These are phyloP conservation scores for Melanotaenia parkinsoni DNA, from an alignment of 2,797 vertebrate genomes.

Conservation along the genomic window DNA sequence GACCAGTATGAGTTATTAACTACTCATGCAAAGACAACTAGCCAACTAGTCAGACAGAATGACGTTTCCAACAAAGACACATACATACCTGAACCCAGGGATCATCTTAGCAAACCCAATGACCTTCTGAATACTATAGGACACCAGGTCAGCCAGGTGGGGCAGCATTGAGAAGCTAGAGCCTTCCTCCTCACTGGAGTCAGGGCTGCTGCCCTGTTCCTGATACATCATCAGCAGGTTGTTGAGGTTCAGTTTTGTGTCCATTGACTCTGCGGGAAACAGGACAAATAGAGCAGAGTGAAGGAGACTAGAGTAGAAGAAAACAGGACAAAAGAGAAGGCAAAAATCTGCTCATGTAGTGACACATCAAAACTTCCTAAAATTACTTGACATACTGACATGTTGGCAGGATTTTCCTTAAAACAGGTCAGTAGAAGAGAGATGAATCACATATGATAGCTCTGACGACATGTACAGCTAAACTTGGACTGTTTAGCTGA, in stretches of 20 bases:
- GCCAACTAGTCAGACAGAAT: conserved; percentile 3
- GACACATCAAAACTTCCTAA: conserved; percentile 3
- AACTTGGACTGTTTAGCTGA: conserved; percentile 11
- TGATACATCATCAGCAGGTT: conserved; percentile 86
- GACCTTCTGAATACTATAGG: conserved; percentile 99
- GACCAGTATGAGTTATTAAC: conserved; percentile 3
- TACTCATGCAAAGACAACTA: not conserved
- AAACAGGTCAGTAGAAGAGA: not conserved
- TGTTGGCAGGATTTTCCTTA: conserved; percentile 33
- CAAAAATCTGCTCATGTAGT: conserved; percentile 5
- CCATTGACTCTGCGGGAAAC: conserved; percentile 80
- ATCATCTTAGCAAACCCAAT: conserved; percentile 99
- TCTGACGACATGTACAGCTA: not conserved
- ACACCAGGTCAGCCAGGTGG: conserved; percentile 95
- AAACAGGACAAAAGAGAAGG: conserved; percentile 16
- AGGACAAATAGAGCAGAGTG: conserved; percentile 3
- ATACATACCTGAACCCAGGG: conserved; percentile 92
- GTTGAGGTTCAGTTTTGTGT: conserved; percentile 86
- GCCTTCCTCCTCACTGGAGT: conserved; percentile 82
- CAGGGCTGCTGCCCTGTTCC: conserved; percentile 85
- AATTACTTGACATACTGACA: not conserved
- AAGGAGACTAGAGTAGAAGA: not conserved
- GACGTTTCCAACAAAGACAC: not conserved
- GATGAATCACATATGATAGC: not conserved
- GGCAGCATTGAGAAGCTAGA: conserved; percentile 94